Evolutionary conservation across 2,888 invertebrate genomes (phyloP), one percentile per base, ranked within the genome.

Genomic region (Eudemis profundana): DNA sequence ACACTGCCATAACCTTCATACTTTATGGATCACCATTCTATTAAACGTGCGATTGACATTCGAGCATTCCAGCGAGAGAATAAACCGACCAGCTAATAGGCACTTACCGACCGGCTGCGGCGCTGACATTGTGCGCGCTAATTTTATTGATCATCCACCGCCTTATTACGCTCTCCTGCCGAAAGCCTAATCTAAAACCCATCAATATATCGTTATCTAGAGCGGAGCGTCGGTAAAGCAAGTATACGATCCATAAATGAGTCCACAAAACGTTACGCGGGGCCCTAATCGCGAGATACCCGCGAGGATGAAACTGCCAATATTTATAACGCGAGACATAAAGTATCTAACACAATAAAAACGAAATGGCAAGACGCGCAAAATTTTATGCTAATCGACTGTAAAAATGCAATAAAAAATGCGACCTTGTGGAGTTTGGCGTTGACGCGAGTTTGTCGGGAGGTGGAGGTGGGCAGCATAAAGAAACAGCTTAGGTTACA

Each of bases 241-340:
- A 83, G 84, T 84, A 86, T 87, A 89, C 84, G 85, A 78, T 73
- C 86, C 83, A 87, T 90, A 88, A 89, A 89, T 82, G 87, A 83
- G 79, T 74, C 80, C 75, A 79, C 83, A 81, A 79, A 83, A 81
- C 74, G 79, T 77, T 70, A 68, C 78, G 78, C 75, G 77, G 79
- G 77, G 70, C 79, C 76, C 77, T 85, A 85, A 84, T 82, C 81
- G 79, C 74, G 70, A 72, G 78, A 81, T 82, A 82, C 76, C 78
- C 78, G 77, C 75, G 70, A 79, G 78, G 80, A 85, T 82, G 78
- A 81, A 79, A 80, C 81, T 77, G 82, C 78, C 82, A 83, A 84
- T 84, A 82, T 84, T 82, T 84, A 82, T 82, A 82, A 79, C 76
- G 74, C 74, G 75, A 72, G 78, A 79, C 82, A 82, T 84, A 82